A percentile compares a stretch with the other conserved stretches of the same genome.
Conservation (phyloP, 2,888 invertebrate genomes). For the Melanostoma mellinum region DNA sequence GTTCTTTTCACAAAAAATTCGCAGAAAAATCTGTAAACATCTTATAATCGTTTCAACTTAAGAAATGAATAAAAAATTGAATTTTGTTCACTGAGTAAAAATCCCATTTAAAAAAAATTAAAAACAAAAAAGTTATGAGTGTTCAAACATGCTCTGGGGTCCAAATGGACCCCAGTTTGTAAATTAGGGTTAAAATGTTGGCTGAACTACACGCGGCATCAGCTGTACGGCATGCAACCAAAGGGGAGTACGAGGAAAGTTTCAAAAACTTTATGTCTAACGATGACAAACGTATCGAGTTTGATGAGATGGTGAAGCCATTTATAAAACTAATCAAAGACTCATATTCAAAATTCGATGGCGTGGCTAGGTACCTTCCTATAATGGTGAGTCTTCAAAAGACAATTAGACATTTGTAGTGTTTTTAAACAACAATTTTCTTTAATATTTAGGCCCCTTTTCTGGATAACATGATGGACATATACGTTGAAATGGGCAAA, state of each 20-base stretch:
- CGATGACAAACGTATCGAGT: constrained; percentile 54
- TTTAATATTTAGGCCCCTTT: not conserved
- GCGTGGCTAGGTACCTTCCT: constrained; percentile 64
- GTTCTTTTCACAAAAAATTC: too few species aligned
- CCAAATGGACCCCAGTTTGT: too few species aligned
- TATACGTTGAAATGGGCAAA: constrained; percentile 35
- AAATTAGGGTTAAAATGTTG: too few species aligned
- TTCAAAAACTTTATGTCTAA: constrained; percentile 67
- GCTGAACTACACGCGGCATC: constrained; percentile 80
- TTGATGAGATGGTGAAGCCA: constrained; percentile 72
- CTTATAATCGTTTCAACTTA: too few species aligned
- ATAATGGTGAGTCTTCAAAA: constrained; percentile 74
- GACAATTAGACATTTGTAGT: not conserved
- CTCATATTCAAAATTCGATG: too few species aligned
- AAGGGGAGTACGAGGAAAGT: constrained; percentile 73
- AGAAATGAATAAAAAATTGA: too few species aligned
- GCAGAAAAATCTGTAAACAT: too few species aligned
- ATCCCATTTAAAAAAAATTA: too few species aligned
- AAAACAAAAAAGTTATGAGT: too few species aligned
- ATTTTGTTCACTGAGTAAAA: too few species aligned
- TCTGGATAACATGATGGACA: constrained; percentile 44
- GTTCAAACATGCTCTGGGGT: too few species aligned
- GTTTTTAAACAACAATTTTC: not conserved
- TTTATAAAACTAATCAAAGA: not conserved
- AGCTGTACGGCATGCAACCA: constrained; percentile 74